Base-by-base conservation (phyloP, 1,140 invertebrate species). In the Heterodera carotae region DNA sequence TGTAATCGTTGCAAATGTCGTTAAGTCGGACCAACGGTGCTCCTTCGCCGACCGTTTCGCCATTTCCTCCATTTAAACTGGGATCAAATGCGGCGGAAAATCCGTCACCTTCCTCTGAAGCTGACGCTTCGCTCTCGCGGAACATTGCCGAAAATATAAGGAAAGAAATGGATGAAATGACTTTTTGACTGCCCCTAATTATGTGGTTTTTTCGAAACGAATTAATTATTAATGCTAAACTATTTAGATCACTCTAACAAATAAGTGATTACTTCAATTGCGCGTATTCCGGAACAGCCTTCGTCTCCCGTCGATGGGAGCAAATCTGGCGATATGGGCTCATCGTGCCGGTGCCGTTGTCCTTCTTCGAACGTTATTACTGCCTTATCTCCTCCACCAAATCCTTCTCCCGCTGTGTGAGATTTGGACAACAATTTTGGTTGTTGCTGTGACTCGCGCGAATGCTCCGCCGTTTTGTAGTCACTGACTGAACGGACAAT, bases 401-500 rank as follows among this genome's bases (percentile, higher is more conserved):
- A 66, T 2, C 27, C 29, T 31, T 80, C 69, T 2, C 56, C 36
- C 15, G 56, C 33, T 75, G 83, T 85, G 15, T 76, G 72, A 15
- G 77, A 82, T 67, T 87, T 86, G 64, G 73, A 69, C 34, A 86
- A 56, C 12, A 69, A 53, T 69, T 69, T 80, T 81, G 68, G 72
- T 27, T 56, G 48, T 59, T 76, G 67, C 25, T 83, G 67, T 12
- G n/a, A n/a, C 39, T 83, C 80, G 67, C 69, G 77, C 36, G 75
- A 69, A 12, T 79, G 74, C 15, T 68, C 81, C 31, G 79, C 25
- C 48, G 85, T 75, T 56, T 87, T 86, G 70, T 86, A 86, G 34
- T 86, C 85, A 66, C 84, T 85, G 3, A 85, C 84, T 77, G 84
- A 85, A 56, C 84, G 78, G n/a, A 85, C 84, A 73, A 85, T 86